A percentile compares a stretch with the other conserved stretches of the same genome.
Conservation (phyloP, 35 echinoderm and acorn worm species). For the Diadema setosum region DNA sequence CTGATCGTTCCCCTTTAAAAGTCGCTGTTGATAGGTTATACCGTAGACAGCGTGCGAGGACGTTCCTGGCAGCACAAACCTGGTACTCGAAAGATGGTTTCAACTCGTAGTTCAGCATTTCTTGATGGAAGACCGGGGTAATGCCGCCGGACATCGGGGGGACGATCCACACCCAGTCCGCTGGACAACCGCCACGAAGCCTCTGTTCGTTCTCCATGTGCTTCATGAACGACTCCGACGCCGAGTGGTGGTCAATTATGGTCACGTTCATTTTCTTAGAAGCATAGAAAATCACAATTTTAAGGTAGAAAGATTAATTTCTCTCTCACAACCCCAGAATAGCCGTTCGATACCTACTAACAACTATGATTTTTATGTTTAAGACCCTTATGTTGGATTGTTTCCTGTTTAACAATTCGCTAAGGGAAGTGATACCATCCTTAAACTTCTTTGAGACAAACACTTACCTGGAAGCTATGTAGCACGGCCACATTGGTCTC, state of each 20-base stretch:
- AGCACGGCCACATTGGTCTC: constrained; percentile 74
- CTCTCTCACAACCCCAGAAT: too few species aligned
- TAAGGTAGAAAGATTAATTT: too few species aligned
- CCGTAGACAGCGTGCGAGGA: too few species aligned
- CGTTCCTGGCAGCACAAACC: constrained; percentile 30
- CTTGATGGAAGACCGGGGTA: constrained; percentile 80
- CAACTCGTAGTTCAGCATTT: constrained; percentile 66
- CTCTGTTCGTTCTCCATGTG: constrained; percentile 85
- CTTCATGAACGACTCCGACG: constrained; percentile 74
- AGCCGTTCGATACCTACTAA: too few species aligned
- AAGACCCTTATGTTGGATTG: too few species aligned
- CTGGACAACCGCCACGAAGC: constrained; percentile 80
- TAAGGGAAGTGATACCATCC: too few species aligned
- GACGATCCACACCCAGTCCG: constrained; percentile 84
- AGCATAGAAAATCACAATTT: too few species aligned
- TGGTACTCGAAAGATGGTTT: constrained; percentile 84
- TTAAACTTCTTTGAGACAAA: too few species aligned
- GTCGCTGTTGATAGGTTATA: too few species aligned
- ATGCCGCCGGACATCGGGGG: constrained; percentile 83
- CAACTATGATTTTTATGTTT: too few species aligned
- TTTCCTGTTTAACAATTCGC: too few species aligned
- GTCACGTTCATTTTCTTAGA: constrained; percentile 35
- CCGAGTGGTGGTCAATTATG: constrained; percentile 70
- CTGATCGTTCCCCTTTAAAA: too few species aligned
- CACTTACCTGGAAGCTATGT: constrained; percentile 69